A percentile compares a stretch with the other conserved stretches of the same genome.
phyloP scores from a whole-genome alignment of 2,113 vertebrate genomes.

The Arenaria interpres region DNA sequence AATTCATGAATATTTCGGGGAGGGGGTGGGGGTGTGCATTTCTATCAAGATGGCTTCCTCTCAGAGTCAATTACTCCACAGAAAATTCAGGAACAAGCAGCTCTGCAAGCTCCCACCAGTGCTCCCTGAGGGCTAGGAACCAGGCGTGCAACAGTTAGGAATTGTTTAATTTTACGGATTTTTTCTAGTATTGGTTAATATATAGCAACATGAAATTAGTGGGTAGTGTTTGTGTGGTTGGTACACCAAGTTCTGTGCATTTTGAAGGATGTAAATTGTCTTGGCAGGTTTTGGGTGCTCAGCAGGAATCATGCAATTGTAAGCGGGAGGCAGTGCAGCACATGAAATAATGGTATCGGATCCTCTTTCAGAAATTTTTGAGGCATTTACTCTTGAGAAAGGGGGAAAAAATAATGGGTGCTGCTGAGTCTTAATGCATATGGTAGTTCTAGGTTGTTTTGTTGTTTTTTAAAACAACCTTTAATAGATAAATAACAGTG shows the following conservation, averaged over 20 bases:
- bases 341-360: fast-evolving
- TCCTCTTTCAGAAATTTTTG: not conserved
- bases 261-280: not conserved
- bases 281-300: not conserved
- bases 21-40: not conserved
- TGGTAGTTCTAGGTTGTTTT: not conserved
- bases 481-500: not conserved
- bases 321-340: not conserved
- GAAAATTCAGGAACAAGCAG: not conserved
- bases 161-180: not conserved
- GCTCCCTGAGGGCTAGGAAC: not conserved
- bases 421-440: not conserved
- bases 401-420: fast-evolving
- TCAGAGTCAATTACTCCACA: not conserved
- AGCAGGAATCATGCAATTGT: not conserved
- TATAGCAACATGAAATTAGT: not conserved
- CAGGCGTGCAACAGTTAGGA: not conserved
- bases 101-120: not conserved
- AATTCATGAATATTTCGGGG: not conserved
- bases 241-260: not conserved
- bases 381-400: not conserved
- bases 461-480: not conserved
- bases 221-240: not conserved
- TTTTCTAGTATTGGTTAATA: not conserved
- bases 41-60: not conserved